Base-by-base conservation (phyloP, 2,113 vertebrate species). In the Maylandia zebra region DNA sequence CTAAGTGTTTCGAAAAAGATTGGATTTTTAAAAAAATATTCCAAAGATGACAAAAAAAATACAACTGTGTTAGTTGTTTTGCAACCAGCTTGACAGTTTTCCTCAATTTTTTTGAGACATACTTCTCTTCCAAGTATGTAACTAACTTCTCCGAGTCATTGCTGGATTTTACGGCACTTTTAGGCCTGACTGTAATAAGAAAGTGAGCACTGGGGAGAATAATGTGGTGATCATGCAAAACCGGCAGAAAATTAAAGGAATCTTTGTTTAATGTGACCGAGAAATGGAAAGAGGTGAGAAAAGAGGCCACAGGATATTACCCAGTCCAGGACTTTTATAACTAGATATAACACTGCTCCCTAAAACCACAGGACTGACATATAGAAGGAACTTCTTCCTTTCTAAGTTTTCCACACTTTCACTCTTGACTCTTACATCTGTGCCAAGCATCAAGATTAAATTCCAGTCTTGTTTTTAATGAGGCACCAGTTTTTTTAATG, bases 1-100 rank as follows among this genome's bases (percentile, higher is more conserved):
- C 43, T 10, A 45, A 74, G 38, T 74, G 66, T 74, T 74, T 48
- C 2, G 2, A 61, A 76, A 76, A 76, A 76, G 14, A 30, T 48
- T 10, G 4, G 10, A 76, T 45, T 24, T 38, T 3, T 0, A 0
- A 0, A 38, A 36, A 24, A 71, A 14, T 76, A 11, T 34, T 34
- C 24, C 14, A 48, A 27, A 27, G 38, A 74, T 74, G 13, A 74
- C 17, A 45, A 45, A 43, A 71, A 17, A 17, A 74, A 45, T 45
- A 17, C 1, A 27, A 76, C 41, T 17, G 8, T 0, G 16, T 76
- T 76, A 76, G 24, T 19, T 48, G 14, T 48, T 74, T 76, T 76
- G 4, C 24, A 76, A 11, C 41, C 8, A 74, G 41, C 22, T 45
- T 45, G 69, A 34, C n/a, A 2, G 12, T 79, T 32, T 69, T 69